Evolutionary conservation across 2,113 vertebrate species (phyloP), one percentile per base, ranked within the genome.

Genomic region (Tyrannus savana): DNA sequence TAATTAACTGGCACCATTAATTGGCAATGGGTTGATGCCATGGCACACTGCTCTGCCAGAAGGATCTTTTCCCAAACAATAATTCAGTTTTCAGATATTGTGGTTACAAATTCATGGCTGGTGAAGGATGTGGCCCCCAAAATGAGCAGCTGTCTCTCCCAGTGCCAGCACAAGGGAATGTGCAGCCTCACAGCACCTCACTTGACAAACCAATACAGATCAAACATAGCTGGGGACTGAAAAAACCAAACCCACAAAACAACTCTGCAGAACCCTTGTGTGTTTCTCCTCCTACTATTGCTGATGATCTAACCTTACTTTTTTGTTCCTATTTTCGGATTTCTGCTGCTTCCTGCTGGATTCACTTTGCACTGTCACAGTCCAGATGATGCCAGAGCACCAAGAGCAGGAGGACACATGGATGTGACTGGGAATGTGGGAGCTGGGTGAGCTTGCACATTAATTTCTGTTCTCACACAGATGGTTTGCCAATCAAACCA

Each of bases 381-480:
- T 42, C 71, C 91, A 85, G 49, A 39, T 31, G 72, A 74, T 49
- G 58, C 59, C 19, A 28, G 37, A 7, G 55, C 17, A 56, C 67
- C 1, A 3, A 68, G 63, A 79, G 74, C 53, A 75, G 77, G 33
- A 89, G 66, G 85, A 84, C 73, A 58, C 72, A 27, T 0, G 63
- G 83, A 28, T 33, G 41, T 42, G 71, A 76, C 66, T 16, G 84
- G 50, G 75, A 52, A 87, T 2, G 15, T 28, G 87, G 68, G 84
- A 92, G 91, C 77, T 75, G 91, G 41, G 64, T 63, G 52, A 87
- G 67, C 78, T 47, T 58, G 78, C 41, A 85, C 82, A 91, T 94
- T 89, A 82, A 87, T 79, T 93, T 74, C 75, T 74, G 66, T 53
- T 79, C 82, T 80, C 84, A 76, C 58, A 66, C 66, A 93, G 84